Percentiles rank a stretch among this genome's conserved stretches.
Conservation (phyloP, 1,140 invertebrate species). For the Anastrepha ludens region DNA sequence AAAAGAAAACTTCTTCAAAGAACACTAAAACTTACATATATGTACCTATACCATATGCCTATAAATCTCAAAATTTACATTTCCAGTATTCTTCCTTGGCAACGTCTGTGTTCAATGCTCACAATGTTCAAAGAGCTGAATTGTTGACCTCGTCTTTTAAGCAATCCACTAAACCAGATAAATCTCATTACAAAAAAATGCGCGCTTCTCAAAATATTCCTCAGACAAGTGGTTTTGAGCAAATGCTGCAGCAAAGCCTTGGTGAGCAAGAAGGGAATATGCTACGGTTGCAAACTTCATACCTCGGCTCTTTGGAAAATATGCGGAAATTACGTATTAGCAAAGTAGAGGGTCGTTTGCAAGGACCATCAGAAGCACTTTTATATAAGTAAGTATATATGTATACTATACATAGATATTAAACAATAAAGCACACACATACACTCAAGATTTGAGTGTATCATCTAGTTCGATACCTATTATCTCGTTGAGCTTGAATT, state of each 20-base stretch:
- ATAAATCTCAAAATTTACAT: not conserved
- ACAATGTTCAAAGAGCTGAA: conserved; percentile 57
- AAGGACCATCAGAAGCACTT: conserved; percentile 75
- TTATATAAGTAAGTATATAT: conserved; percentile 64
- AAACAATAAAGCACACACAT: not conserved
- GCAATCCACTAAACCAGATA: conserved; percentile 6
- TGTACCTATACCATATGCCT: not conserved
- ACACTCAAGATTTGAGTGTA: too few relatives aligned
- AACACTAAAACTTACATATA: not conserved
- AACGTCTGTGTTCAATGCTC: conserved; percentile 67
- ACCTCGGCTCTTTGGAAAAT: conserved; percentile 58
- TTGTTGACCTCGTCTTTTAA: conserved; percentile 14
- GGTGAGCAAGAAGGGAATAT: conserved; percentile 44
- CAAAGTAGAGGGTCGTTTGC: conserved; percentile 77
- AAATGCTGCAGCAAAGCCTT: conserved; percentile 72
- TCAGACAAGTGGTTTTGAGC: conserved; percentile 66
- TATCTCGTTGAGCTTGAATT: too few relatives aligned
- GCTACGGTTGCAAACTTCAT: conserved; percentile 7
- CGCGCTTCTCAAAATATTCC: not conserved
- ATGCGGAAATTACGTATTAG: conserved; percentile 75
- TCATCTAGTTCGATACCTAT: too few relatives aligned
- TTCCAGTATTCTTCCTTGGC: conserved; percentile 67
- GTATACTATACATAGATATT: not conserved
- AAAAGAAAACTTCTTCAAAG: too few relatives aligned
- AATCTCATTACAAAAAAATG: not conserved